Conservation (phyloP, 2,797 vertebrate genomes). For the Cuniculus paca region DNA sequence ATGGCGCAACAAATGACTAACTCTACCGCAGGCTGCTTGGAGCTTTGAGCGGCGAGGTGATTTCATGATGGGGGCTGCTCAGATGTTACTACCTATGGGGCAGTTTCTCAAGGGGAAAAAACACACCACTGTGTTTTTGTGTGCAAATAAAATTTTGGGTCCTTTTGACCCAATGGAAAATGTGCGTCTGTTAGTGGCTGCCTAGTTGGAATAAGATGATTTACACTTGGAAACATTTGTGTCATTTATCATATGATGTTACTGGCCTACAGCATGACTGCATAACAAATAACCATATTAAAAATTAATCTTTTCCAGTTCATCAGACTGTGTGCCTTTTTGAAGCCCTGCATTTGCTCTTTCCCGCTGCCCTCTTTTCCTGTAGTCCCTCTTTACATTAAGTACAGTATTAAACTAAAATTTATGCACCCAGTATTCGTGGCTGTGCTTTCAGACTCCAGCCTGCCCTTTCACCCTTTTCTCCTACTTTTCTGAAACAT, state of each 20-base stretch:
- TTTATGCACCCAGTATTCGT: too few relatives aligned
- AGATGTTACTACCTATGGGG: conserved; percentile 41
- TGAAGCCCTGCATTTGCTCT: background rate
- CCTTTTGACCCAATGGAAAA: conserved; percentile 79
- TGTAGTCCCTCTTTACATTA: background rate
- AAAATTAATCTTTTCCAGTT: conserved; percentile 80
- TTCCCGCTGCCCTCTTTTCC: background rate
- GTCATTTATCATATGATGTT: conserved; percentile 76
- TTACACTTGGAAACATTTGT: conserved; percentile 76
- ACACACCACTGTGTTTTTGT: conserved; percentile 44
- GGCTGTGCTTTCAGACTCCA: background rate
- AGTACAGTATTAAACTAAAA: background rate
- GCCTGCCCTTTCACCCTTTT: background rate
- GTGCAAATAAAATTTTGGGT: conserved; percentile 69
- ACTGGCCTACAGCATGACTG: conserved; percentile 58
- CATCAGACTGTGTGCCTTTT: conserved; percentile 53
- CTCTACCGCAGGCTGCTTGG: background rate
- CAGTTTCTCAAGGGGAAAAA: conserved; percentile 38
- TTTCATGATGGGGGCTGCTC: background rate
- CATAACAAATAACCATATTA: conserved; percentile 64
- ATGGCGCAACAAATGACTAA: conserved; percentile 65
- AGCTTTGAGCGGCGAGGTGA: background rate
- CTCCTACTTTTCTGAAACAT: background rate
- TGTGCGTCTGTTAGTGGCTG: conserved; percentile 69
- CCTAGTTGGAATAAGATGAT: conserved; percentile 73